Conservation (phyloP, 2,888 invertebrate species). For the Xanthorhoe spadicearia region DNA sequence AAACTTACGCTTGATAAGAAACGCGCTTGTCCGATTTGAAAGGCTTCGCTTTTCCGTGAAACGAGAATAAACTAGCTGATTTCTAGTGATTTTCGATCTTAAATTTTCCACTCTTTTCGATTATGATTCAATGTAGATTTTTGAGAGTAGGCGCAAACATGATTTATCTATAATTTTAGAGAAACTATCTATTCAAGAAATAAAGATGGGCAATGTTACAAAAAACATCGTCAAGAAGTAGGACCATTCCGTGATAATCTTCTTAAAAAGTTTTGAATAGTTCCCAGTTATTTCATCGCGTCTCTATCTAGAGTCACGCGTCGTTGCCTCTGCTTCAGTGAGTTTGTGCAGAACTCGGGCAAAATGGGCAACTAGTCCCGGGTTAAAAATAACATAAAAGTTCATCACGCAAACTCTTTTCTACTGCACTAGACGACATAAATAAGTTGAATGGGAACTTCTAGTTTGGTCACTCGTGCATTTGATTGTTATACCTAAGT, state of each 20-base stretch:
- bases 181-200: too few species aligned
- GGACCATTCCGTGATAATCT: slow-evolving; percentile 2
- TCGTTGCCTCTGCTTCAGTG: slow-evolving; percentile 64
- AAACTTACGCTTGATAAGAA: slow-evolving; percentile 16
- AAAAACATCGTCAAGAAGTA: neutral
- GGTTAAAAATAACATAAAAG: slow-evolving; percentile 50
- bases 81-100: neutral
- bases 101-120: too few species aligned
- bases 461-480: neutral
- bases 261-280: slow-evolving; percentile 14
- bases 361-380: slow-evolving; percentile 44
- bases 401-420: slow-evolving; percentile 48
- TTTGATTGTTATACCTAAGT: neutral
- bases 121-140: neutral
- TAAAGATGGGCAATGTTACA: neutral
- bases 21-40: slow-evolving; percentile 6
- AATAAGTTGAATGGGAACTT: slow-evolving; percentile 24
- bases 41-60: neutral
- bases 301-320: slow-evolving; percentile 66
- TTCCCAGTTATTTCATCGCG: slow-evolving; percentile 34
- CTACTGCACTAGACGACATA: slow-evolving; percentile 34
- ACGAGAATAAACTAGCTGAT: neutral
- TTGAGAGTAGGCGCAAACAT: too few species aligned
- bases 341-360: slow-evolving; percentile 52
- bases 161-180: neutral